Base-by-base conservation (phyloP, 2,113 vertebrate species). In the Aviceda subcristata region DNA sequence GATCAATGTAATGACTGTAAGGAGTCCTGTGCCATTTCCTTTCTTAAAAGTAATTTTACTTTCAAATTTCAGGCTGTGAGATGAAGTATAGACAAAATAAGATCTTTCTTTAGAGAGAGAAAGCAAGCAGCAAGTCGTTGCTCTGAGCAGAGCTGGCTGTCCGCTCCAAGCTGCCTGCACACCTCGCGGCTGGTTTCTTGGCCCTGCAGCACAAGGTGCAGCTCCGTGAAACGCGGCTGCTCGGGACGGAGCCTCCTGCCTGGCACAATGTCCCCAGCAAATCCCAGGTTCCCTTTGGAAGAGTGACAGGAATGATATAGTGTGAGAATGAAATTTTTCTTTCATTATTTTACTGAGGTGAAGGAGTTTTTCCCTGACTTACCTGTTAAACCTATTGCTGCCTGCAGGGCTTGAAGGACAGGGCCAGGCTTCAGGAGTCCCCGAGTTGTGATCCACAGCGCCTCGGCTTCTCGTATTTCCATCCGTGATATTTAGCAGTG, bases 401-500 rank as follows among this genome's bases (percentile, higher is more conserved):
- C 22, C 36, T 12, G 55, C 1, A 4, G 29, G 50, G 29, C 43
- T 30, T 34, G 23, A 15, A 73, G 94, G 50, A 8, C 51, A 6
- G 38, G 32, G 6, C 16, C 36, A 7, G 41, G 17, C 39, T 43
- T 45, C 2, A 15, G 27, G 60, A 71, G 32, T 6, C 11, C 38
- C 66, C 1, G 1, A 0, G 10, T 29, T 8, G 0, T 3, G 16
- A 23, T 15, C 7, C 38, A 5, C 53, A 27, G 46, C 32, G 46
- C 32, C 15, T 57, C 11, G 29, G 11, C 11, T 10, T 50, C 24
- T 69, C 13, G 6, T 36, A 0, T 27, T 43, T 7, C 68, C 63
- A 4, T 1, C 48, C 2, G 0, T 11, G 55, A 3, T 6, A 7
- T 6, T 17, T 27, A 8, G 55, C 72, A 34, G 79, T 0, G 80